Evolutionary conservation across 2,797 vertebrate genomes (phyloP), one percentile per base, ranked within the genome.

Genomic region (Enteromius viviparus): DNA sequence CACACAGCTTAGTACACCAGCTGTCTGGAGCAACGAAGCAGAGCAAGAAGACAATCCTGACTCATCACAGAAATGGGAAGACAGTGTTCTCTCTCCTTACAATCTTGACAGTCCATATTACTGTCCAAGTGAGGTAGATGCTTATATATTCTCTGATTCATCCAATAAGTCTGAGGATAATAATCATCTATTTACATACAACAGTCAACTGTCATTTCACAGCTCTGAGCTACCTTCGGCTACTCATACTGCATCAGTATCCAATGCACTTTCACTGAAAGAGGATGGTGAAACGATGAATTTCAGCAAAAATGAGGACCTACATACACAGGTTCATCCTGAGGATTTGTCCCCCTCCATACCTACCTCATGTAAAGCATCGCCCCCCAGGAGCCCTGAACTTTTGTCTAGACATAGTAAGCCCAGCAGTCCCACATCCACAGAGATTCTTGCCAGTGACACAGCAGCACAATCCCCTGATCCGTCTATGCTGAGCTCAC

Each of bases 121-220:
- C 42, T 80, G 84, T 76, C 85, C 79, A 6, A 87, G 87, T 60
- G 82, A 82, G 70, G n/a, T 80, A 53, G 86, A 90, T 26, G 51
- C 8, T 4, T 29, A 69, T 55, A 6, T 84, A 26, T 90, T 84
- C n/a, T 87, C 78, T 3, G 85, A 83, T 17, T 74, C 87, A 34
- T 65, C 79, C 26, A 76, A 60, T 55, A 74, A 62, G 26, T 12
- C 64, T 2, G 32, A 81, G 6, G 42, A 42, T 7, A 42, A 80
- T 5, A 58, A 79, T 7, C 45, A 55, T 5, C 26, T 26, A 55
- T 85, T 62, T 55, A 75, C 76, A 9, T 19, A 10, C 9, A 51
- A 40, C 12, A 23, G 12, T 47, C 78, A 69, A 14, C 34, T 15
- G 4, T 80, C 70, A 37, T 21, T 49, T 76, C 34, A 53, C 53